Base-by-base conservation (phyloP, 2,797 vertebrate species). In the Cyprinella venusta region DNA sequence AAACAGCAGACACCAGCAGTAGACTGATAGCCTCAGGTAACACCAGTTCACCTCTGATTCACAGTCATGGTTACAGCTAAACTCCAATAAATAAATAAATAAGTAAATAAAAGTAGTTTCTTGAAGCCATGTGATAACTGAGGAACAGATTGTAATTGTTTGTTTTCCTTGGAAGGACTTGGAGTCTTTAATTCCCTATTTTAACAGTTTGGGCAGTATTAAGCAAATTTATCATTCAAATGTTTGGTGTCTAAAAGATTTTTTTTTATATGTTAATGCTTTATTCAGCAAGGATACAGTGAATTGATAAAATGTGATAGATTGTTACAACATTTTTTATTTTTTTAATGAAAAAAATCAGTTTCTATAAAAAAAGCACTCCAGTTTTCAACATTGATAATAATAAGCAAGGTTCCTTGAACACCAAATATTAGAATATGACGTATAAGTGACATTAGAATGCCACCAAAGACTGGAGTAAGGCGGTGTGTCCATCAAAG, bases 11-110 rank as follows among this genome's bases (percentile, higher is more conserved):
- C 16, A 56, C 65, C 56, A 88, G 88, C 65, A 33, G 84, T 16
- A 90, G 89, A 56, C 36, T 95, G 72, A 90, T 90, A 78, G 10
- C 89, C 82, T 88, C 94, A 78, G 96, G 97, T 98, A 92, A 56
- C 30, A 33, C 13, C 68, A 36, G 4, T n/a, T 48, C 18, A 15
- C 0, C 7, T 72, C 4, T 26, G 16, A 9, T 59, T 38, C 36
- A 59, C 24, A 52, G 4, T 26, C 5, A 13, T 83, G 5, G 75
- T 69, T 59, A 59, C 54, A 4, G 21, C 21, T 21, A 56, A 56
- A 8, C 21, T 56, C 8, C 16, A 56, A 56, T 38, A 38, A 40
- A 40, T 40, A 40, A 45, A 40, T 40, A 40, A 45, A 45, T 48
- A 15, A 4, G 4, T 45, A 52, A 40, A 8, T 54, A 56, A 56